These are phyloP conservation scores for Tauraco erythrolophus DNA, from an alignment of 2,113 vertebrate genomes.

Conservation along the genomic window DNA sequence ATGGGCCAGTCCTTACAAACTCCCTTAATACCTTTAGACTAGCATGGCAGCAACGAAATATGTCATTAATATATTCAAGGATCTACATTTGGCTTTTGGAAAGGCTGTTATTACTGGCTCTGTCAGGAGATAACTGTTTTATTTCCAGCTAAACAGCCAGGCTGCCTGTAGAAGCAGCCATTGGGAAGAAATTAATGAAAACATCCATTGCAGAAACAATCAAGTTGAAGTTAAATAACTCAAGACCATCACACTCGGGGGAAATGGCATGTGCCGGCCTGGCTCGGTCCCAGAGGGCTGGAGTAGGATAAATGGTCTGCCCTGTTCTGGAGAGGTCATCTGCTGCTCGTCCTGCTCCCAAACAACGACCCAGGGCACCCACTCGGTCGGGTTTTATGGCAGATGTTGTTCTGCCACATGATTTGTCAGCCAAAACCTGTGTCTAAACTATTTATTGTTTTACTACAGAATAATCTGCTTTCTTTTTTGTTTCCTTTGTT, in stretches of 20 bases:
- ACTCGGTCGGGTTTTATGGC: rapidly evolving
- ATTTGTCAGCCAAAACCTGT: background rate
- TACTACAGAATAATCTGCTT: background rate
- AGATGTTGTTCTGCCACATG: rapidly evolving
- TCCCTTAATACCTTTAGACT: background rate
- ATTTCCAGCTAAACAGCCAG: background rate
- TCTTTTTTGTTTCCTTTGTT: too few species aligned
- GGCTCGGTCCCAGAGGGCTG: background rate
- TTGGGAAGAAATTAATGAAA: background rate
- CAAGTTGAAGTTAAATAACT: background rate
- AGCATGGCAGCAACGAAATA: background rate
- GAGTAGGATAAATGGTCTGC: background rate
- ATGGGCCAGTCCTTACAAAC: background rate
- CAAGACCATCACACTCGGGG: background rate
- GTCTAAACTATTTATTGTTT: background rate
- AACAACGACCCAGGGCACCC: rapidly evolving
- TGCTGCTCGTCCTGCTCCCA: background rate
- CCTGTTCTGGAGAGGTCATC: background rate
- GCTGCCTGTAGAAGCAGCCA: background rate
- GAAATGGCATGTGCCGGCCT: background rate
- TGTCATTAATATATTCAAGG: rapidly evolving
- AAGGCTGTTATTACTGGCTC: background rate
- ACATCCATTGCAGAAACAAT: background rate
- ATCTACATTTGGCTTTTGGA: background rate
- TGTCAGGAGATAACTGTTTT: background rate